These are phyloP conservation scores for Lamprotornis superbus DNA, from an alignment of 2,113 vertebrate genomes.

Conservation along the genomic window DNA sequence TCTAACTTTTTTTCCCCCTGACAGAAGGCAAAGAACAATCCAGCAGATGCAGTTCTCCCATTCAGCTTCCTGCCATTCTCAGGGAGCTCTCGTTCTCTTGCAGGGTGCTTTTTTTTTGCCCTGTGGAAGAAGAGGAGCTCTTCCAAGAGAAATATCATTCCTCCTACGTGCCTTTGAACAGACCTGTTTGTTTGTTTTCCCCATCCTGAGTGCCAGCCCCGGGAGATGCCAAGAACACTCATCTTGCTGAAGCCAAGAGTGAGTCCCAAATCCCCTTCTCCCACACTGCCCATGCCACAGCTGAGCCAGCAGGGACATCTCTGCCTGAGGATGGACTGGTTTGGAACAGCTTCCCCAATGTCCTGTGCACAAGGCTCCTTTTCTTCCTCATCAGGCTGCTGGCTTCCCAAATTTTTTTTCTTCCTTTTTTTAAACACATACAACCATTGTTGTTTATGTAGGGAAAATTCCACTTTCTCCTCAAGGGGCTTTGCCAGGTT, in stretches of 20 bases:
- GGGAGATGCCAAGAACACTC: neutral
- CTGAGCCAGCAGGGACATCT: neutral
- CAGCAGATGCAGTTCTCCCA: constrained; percentile 5
- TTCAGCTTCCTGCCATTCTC: neutral
- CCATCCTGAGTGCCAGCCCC: neutral
- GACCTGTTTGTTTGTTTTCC: constrained; percentile 33
- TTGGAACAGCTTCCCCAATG: constrained; percentile 10
- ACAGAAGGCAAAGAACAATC: constrained; percentile 11
- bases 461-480: constrained; percentile 37
- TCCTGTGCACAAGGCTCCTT: neutral
- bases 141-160: constrained; percentile 49
- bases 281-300: neutral
- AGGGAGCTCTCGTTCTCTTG: neutral
- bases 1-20: neutral
- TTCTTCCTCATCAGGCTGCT: constrained; percentile 6
- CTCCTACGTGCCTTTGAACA: constrained; percentile 46
- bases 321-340: neutral
- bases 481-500: neutral
- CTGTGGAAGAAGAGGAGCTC: neutral
- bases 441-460: neutral
- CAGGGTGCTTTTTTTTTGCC: neutral
- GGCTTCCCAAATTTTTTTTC: neutral
- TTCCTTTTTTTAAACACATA: neutral
- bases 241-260: neutral
- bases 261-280: neutral